Evolutionary conservation across 2,113 vertebrate genomes (phyloP), one percentile per base, ranked within the genome.

Genomic region (Chionomys nivalis): DNA sequence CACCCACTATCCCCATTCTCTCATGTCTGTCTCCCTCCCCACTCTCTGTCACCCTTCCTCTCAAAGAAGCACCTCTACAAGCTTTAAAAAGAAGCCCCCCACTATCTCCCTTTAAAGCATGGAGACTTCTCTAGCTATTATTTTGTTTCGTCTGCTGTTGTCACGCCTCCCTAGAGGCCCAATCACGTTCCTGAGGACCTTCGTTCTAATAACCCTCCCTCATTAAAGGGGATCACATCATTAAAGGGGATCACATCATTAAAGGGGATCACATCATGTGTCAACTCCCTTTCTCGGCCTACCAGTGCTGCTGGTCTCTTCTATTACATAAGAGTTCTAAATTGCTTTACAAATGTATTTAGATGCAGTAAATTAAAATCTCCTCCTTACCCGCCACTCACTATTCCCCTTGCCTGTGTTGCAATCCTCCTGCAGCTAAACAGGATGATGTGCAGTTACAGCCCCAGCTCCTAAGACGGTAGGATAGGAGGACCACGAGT

Each of bases 311-410:
- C 13, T 28, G 8, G 42, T 31, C 58, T 33, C 82, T 21, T 65
- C n/a, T 65, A 31, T 65, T 65, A 44, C 14, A 31, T 17, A 65
- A 65, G 31, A 31, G 39, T 44, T 89, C 82, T 75, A 61, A 77
- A 44, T 83, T 49, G 85, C 96, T 94, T 91, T 95, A 58, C 72
- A 94, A 77, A 98, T 44, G 66, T 28, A 14, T 96, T 78, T 79
- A 76, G 75, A 97, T 72, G 90, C 10, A 96, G 91, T 97, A 96
- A 94, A 94, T 94, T 94, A 96, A 97, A 97, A 97, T 89, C 83
- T 95, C 91, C 52, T 83, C 33, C 89, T 88, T 78, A 16, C 4
- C 7, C 61, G 63, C 68, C 85, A 55, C 42, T 44, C 42, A 96
- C 94, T 36, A 23, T 44, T 55, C 78, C 68, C 61, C 87, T 90